A percentile compares a stretch with the other conserved stretches of the same genome.
Conservation (phyloP, 2,888 invertebrate genomes). For the Bruchidius siliquastri region DNA sequence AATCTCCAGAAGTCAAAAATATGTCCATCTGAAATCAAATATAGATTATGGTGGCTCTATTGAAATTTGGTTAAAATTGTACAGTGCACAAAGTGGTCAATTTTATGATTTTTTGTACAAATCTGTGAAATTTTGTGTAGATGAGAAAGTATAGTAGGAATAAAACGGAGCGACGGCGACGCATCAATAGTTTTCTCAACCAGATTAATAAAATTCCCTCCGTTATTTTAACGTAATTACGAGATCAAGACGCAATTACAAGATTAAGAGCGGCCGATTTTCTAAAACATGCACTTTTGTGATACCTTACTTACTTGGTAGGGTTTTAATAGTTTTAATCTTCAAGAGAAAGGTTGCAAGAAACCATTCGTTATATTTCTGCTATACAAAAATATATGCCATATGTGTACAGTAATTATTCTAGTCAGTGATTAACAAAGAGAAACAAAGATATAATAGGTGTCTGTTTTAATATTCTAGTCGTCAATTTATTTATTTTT, state of each 20-base stretch:
- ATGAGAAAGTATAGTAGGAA: not conserved
- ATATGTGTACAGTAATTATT: constrained; percentile 38
- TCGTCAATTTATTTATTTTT: constrained; percentile 44
- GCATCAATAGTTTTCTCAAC: not conserved
- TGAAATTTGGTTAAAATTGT: not conserved
- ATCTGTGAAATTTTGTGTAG: not conserved
- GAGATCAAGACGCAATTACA: too few species aligned
- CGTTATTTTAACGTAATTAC: too few species aligned
- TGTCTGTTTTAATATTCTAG: constrained; percentile 47
- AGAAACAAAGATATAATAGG: constrained; percentile 32
- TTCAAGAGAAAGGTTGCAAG: too few species aligned
- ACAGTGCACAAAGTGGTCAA: not conserved
- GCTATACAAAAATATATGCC: constrained; percentile 18
- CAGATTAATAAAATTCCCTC: not conserved
- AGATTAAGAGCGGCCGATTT: too few species aligned
- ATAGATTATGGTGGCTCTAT: not conserved
- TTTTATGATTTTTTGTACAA: not conserved
- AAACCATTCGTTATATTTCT: not conserved
- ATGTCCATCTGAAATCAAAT: too few species aligned
- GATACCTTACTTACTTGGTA: too few species aligned
- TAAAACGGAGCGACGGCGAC: too few species aligned
- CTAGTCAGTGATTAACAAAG: constrained; percentile 43
- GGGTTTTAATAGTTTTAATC: too few species aligned
- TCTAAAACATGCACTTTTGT: too few species aligned
- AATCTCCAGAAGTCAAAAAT: too few species aligned